These are phyloP conservation scores for Schizopygopsis pylzovi DNA, from an alignment of 2,797 vertebrate genomes.

Conservation along the genomic window DNA sequence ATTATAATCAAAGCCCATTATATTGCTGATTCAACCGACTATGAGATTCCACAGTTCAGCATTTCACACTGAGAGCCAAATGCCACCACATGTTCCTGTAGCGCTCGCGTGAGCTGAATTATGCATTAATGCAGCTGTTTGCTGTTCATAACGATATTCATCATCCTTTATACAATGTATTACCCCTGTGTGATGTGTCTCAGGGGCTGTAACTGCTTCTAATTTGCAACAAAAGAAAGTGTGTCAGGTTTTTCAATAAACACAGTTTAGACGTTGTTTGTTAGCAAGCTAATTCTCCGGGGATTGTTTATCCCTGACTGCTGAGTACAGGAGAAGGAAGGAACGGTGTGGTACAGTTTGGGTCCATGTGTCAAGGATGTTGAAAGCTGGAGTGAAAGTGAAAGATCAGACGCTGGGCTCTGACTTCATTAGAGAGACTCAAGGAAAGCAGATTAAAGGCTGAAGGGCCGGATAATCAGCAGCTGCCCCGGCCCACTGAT, in stretches of 20 bases:
- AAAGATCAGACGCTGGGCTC: slow-evolving; percentile 46
- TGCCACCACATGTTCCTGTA: slow-evolving; percentile 23
- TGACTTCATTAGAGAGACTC: slow-evolving; percentile 47
- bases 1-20: neutral
- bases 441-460: slow-evolving; percentile 51
- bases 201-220: neutral
- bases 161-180: neutral
- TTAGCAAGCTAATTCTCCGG: slow-evolving; percentile 12
- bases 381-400: slow-evolving; percentile 42
- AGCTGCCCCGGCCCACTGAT: slow-evolving; percentile 8
- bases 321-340: slow-evolving; percentile 22
- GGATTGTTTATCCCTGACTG: slow-evolving; percentile 15
- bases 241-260: slow-evolving; percentile 29
- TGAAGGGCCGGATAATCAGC: slow-evolving; percentile 39
- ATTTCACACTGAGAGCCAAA: slow-evolving; percentile 27
- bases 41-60: neutral
- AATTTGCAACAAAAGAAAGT: slow-evolving; percentile 14
- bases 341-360: slow-evolving; percentile 30
- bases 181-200: slow-evolving; percentile 14
- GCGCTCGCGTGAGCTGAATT: slow-evolving; percentile 4
- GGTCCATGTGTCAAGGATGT: slow-evolving; percentile 13
- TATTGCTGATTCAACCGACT: neutral
- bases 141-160: slow-evolving; percentile 13
- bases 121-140: slow-evolving; percentile 33
- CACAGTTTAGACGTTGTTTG: slow-evolving; percentile 34